These are phyloP conservation scores for Serilophus lunatus DNA, from an alignment of 2,113 vertebrate species.

Conservation along the genomic window DNA sequence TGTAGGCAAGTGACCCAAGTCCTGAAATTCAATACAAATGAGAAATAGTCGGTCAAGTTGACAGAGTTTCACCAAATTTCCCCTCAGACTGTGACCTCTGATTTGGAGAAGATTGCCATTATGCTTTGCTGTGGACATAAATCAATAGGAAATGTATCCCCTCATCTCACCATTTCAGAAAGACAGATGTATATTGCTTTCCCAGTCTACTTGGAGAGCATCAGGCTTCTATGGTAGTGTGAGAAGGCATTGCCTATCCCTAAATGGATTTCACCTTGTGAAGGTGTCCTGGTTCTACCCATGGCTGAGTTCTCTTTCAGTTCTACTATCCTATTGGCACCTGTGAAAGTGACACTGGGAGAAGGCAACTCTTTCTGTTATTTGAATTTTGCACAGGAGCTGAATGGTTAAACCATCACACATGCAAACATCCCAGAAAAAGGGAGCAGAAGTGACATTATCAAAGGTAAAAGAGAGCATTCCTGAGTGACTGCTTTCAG, in stretches of 20 bases:
- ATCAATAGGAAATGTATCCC: background rate
- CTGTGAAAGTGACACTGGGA: background rate
- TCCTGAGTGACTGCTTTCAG: background rate
- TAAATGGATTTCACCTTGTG: background rate
- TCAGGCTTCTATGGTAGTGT: background rate
- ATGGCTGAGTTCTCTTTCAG: background rate
- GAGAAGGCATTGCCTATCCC: background rate
- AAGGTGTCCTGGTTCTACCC: background rate
- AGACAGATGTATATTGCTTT: background rate
- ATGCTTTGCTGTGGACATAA: background rate
- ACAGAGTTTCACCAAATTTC: background rate
- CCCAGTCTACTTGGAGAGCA: background rate
- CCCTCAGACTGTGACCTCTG: background rate
- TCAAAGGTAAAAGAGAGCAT: accelerated
- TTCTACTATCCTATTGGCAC: background rate
- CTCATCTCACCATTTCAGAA: background rate
- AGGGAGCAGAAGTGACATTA: background rate
- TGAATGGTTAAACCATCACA: background rate
- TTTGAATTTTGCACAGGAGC: background rate
- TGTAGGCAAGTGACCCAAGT: background rate
- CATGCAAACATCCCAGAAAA: background rate
- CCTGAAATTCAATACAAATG: background rate
- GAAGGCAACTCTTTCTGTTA: background rate
- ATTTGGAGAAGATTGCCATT: background rate
- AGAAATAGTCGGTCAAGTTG: background rate